Conservation (phyloP, 2,113 vertebrate genomes). For the Otocyon megalotis region DNA sequence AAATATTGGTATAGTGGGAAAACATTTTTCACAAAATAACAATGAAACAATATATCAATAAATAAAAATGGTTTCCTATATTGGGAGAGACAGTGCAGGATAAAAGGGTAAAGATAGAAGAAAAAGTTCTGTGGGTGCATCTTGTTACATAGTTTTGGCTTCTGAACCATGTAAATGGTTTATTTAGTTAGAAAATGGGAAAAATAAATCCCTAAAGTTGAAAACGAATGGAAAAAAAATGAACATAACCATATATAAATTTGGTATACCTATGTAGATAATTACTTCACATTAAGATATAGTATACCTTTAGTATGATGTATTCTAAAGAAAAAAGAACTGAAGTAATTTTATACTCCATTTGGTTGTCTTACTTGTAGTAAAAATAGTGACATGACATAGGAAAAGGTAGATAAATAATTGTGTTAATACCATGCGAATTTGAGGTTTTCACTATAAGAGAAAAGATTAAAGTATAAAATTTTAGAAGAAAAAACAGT, state of each 20-base stretch:
- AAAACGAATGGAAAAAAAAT: not conserved
- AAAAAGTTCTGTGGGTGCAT: not conserved
- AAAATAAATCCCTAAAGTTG: not conserved
- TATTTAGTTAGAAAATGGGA: not conserved
- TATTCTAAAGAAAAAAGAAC: not conserved
- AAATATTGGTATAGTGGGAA: not conserved
- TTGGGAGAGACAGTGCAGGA: not conserved
- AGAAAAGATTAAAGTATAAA: not conserved
- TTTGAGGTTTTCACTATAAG: not conserved
- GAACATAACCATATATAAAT: not conserved
- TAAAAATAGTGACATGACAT: not conserved
- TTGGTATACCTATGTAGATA: not conserved
- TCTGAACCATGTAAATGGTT: not conserved
- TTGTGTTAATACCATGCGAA: not conserved
- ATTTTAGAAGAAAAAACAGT: not conserved
- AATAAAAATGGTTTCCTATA: not conserved
- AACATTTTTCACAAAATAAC: not conserved
- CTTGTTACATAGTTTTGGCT: not conserved
- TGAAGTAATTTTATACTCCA: not conserved
- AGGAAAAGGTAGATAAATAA: not conserved
- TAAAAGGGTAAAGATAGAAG: not conserved
- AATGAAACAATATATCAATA: not conserved
- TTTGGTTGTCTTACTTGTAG: not conserved
- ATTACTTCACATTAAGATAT: not conserved
- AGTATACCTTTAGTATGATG: not conserved